Conservation (phyloP, 2,797 vertebrate genomes). For the Sarcoramphus papa region DNA sequence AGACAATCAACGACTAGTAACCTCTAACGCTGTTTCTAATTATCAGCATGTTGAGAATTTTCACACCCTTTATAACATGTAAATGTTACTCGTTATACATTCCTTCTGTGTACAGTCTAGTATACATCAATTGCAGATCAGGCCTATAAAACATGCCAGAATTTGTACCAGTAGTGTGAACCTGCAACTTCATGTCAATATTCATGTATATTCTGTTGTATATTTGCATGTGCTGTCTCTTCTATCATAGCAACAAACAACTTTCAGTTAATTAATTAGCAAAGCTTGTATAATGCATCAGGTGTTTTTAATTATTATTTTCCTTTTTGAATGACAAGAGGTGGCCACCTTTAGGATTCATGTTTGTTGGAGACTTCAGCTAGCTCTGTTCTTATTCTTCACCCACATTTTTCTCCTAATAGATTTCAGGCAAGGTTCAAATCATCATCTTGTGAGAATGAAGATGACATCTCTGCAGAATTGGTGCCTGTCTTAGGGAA, state of each 20-base stretch:
- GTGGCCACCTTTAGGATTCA: not conserved
- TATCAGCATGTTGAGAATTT: not conserved
- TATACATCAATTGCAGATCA: not conserved
- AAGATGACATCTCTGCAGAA: not conserved
- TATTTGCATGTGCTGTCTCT: not conserved
- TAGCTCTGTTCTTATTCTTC: not conserved
- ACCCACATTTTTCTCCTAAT: not conserved
- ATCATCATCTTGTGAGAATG: not conserved
- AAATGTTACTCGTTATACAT: not conserved
- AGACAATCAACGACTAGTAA: not conserved
- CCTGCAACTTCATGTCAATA: not conserved
- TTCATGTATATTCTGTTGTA: not conserved
- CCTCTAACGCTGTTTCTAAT: not conserved
- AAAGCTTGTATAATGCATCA: not conserved
- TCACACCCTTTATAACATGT: not conserved
- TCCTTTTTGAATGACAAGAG: not conserved
- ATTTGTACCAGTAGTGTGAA: not conserved
- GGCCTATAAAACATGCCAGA: not conserved
- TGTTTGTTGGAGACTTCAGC: not conserved
- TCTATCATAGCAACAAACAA: not conserved
- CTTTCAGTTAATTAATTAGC: not conserved
- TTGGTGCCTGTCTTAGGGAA: not conserved
- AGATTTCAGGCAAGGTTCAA: not conserved
- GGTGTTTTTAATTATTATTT: not conserved
- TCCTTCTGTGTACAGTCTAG: not conserved